These are phyloP conservation scores for Himalopsyche japonica DNA, from an alignment of 2,888 invertebrate species.

Conservation along the genomic window DNA sequence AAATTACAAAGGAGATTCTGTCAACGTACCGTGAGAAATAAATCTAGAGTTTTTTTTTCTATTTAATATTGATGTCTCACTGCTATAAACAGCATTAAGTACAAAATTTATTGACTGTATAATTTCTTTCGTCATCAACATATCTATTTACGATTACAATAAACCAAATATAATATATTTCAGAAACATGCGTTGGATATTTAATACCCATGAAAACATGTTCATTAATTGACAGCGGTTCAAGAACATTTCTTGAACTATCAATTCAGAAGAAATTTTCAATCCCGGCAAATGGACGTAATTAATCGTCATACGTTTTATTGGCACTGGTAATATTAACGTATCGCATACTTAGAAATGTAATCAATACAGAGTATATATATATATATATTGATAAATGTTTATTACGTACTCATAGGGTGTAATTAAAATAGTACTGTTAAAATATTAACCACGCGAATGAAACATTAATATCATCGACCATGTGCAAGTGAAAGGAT, in stretches of 20 bases:
- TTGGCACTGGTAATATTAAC: not conserved
- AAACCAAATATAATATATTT: not conserved
- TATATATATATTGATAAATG: too few relatives aligned
- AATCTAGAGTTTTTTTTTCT: too few relatives aligned
- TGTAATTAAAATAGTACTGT: too few relatives aligned
- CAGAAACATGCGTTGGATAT: not conserved
- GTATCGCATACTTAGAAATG: not conserved
- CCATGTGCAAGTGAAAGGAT: too few relatives aligned
- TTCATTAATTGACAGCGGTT: not conserved
- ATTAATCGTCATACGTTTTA: not conserved
- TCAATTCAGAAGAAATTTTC: not conserved
- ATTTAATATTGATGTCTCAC: too few relatives aligned
- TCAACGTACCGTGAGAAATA: too few relatives aligned
- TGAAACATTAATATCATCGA: too few relatives aligned
- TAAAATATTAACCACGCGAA: too few relatives aligned
- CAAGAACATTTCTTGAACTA: not conserved
- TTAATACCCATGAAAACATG: not conserved
- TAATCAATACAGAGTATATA: not conserved
- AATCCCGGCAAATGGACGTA: not conserved
- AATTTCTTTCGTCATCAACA: not conserved
- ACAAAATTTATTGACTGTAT: not conserved
- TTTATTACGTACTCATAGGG: too few relatives aligned
- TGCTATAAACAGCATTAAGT: not conserved
- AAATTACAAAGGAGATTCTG: too few relatives aligned
- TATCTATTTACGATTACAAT: not conserved